Evolutionary conservation across 2,888 invertebrate genomes (phyloP), one percentile per base, ranked within the genome.

Genomic region (Tigriopus californicus): DNA sequence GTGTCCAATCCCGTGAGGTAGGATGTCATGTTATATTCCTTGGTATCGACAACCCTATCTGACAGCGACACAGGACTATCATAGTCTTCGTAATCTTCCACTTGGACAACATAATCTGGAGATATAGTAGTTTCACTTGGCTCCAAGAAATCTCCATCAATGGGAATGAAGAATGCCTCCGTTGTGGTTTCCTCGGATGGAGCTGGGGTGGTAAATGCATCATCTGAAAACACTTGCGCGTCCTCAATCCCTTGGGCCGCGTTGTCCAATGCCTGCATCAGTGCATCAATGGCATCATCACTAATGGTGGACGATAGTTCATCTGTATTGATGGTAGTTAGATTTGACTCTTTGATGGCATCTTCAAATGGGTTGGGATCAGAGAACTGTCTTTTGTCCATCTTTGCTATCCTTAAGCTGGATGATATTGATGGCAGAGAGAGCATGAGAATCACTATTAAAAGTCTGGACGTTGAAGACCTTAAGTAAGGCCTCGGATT

Each of bases 21-120:
- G 44, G 56, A 46, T 20, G 56, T 56, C 56, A 56, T 56, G n/a
- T 42, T 33, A n/a, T 25, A 56, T 15, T 20, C 56, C 20, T 18
- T 42, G 13, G 42, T 56, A 22, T 56, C 56, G 13, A 56, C 20
- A 33, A 33, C 8, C 33, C 33, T 33, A 33, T 33, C 33, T 3
- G 33, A 33, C 8, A 33, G 8, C 8, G 33, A 33, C 3, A 8
- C 8, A 33, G 33, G 33, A 33, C 3, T 5, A 5, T 33, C 33
- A 33, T 33, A 3, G 4, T 8, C 33, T 33, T 33, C 33, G 8
- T 33, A 33, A 33, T 33, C 33, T 33, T 33, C 33, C 8, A 8
- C 33, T 33, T 33, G 33, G 33, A 33, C 33, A 33, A 33, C 33
- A 33, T 33, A 33, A 33, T 33, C 33, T 33, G 33, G 33, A 33